A percentile compares a stretch with the other conserved stretches of the same genome.
phyloP scores from a whole-genome alignment of 1,140 invertebrate genomes.

The Drosophila prosaltans region DNA sequence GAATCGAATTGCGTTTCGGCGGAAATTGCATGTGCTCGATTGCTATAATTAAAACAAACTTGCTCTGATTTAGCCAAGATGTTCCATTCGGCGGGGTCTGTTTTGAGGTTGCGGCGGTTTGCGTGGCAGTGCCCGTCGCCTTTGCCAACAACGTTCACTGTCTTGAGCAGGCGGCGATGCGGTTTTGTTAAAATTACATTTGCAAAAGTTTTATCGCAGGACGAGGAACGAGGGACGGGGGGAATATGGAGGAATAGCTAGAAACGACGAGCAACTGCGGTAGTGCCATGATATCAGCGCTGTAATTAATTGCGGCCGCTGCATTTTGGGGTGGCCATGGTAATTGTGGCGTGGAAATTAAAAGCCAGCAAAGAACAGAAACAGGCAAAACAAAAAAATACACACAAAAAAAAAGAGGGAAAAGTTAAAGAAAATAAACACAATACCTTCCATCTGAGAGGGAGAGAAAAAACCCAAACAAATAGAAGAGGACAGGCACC shows the following conservation, averaged over 20 bases:
- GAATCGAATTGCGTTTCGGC: constrained; percentile 49
- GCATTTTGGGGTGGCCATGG: constrained; percentile 78
- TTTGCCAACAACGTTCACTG: constrained; percentile 32
- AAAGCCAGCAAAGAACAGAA: constrained; percentile 65
- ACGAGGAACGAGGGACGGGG: constrained; percentile 20
- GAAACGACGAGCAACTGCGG: constrained; percentile 11
- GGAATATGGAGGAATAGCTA: not conserved
- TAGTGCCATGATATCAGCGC: constrained; percentile 73
- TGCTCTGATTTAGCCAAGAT: constrained; percentile 71
- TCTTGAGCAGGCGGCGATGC: constrained; percentile 77
- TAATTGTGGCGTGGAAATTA: constrained; percentile 80
- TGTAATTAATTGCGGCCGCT: constrained; percentile 80
- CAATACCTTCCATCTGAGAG: constrained; percentile 54
- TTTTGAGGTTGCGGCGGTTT: constrained; percentile 20
- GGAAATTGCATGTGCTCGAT: constrained; percentile 71
- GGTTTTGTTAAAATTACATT: constrained; percentile 82
- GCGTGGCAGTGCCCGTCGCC: constrained; percentile 7
- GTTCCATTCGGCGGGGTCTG: constrained; percentile 42
- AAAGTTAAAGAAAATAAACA: constrained; percentile 70
- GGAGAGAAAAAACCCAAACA: constrained; percentile 46
- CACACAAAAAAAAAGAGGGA: constrained; percentile 6
- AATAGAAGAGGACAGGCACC: constrained; percentile 37
- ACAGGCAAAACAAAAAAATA: constrained; percentile 29
- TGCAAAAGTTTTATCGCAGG: constrained; percentile 79
- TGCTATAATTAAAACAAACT: constrained; percentile 78